A percentile compares a stretch with the other conserved stretches of the same genome.
Evolutionary conservation across 2,888 invertebrate species (phyloP).

Genomic region (Neuroscelio doddi): DNA sequence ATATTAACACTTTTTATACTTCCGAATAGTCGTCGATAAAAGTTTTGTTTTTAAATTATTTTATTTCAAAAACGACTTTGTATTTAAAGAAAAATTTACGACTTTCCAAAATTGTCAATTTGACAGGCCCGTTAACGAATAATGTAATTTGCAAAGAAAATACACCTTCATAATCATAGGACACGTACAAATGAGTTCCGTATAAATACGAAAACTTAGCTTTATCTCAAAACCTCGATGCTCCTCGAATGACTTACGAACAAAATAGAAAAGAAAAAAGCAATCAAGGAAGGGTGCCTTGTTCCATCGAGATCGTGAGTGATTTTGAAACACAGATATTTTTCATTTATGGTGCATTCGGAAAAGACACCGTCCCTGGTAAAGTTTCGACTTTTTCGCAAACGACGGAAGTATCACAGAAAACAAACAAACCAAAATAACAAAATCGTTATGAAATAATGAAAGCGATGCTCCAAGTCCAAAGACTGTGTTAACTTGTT

Average conservation of each 20-base stretch:
- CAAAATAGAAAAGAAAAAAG: not conserved
- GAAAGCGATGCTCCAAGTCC: conserved; percentile 45
- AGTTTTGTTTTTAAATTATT: too few species aligned
- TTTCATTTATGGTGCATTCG: conserved; percentile 43
- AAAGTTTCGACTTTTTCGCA: conserved; percentile 28
- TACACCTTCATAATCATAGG: conserved; percentile 31
- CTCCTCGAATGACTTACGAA: conserved; percentile 30
- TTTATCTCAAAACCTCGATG: conserved; percentile 35
- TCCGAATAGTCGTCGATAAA: too few species aligned
- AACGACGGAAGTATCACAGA: conserved; percentile 31
- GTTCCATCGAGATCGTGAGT: conserved; percentile 40
- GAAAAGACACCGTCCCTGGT: conserved; percentile 58
- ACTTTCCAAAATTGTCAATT: conserved; percentile 15
- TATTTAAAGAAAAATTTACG: too few species aligned
- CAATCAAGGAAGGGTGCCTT: conserved; percentile 40
- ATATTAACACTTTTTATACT: too few species aligned
- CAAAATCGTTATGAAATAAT: conserved; percentile 20
- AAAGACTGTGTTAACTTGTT: conserved; percentile 71
- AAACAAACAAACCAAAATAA: conserved; percentile 23
- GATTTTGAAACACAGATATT: conserved; percentile 41
- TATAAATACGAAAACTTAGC: conserved; percentile 32
- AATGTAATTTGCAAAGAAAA: conserved; percentile 6
- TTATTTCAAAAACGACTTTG: too few species aligned
- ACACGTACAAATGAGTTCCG: conserved; percentile 38
- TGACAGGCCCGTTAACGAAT: conserved; percentile 16